Percentiles rank a stretch among this genome's conserved stretches.
These are phyloP conservation scores for Potamilus streckersoni DNA, from an alignment of 1,140 invertebrate genomes.

Conservation along the genomic window DNA sequence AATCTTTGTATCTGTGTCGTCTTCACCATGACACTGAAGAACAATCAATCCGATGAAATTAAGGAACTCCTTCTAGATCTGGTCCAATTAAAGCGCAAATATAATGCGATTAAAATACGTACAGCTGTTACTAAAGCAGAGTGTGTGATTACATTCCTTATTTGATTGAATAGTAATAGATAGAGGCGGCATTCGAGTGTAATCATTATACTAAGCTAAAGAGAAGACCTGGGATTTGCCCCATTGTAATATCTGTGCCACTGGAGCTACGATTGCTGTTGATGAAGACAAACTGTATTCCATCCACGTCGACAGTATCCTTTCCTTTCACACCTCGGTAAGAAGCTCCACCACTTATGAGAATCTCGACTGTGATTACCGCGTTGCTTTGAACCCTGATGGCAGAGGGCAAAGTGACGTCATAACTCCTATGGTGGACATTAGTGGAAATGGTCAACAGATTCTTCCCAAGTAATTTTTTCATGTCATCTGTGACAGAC, in stretches of 20 bases:
- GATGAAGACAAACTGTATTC: constrained; percentile 15
- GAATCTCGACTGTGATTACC: constrained; percentile 19
- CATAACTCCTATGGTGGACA: constrained; percentile 12
- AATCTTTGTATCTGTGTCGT: no score
- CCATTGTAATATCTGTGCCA: constrained; percentile 13
- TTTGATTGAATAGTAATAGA: no score
- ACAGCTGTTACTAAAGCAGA: no score
- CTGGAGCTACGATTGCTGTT: constrained; percentile 20
- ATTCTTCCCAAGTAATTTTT: constrained; percentile 16
- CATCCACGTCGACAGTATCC: constrained; percentile 11
- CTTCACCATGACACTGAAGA: no score
- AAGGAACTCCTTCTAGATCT: no score
- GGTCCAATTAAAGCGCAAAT: no score
- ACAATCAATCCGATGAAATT: no score
- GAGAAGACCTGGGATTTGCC: constrained; percentile 16
- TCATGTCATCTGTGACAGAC: constrained; percentile 22
- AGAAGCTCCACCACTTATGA: constrained; percentile 14
- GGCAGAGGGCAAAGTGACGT: constrained; percentile 12
- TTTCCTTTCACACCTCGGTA: constrained; percentile 22
- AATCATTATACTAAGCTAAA: no score
- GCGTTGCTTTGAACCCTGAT: constrained; percentile 9
- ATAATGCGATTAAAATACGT: no score
- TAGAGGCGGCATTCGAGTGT: no score
- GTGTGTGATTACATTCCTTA: no score
- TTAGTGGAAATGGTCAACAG: constrained; percentile 15